These are phyloP conservation scores for Mesorhabditis spiculigera DNA, from an alignment of 2,888 invertebrate species.

Conservation along the genomic window DNA sequence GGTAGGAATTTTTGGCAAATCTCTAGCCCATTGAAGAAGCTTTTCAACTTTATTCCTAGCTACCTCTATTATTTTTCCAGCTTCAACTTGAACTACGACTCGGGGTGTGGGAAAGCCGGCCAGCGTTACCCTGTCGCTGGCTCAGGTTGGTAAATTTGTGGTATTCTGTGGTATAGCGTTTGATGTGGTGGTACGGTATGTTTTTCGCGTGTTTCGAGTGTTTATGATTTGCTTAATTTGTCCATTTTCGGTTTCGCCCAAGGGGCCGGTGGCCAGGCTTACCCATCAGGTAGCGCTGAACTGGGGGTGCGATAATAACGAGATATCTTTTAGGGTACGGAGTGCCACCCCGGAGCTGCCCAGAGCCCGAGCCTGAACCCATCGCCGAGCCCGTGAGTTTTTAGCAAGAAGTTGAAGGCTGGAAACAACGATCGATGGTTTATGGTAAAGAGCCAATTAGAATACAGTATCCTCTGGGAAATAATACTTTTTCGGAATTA, in stretches of 20 bases:
- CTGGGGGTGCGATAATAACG: background rate
- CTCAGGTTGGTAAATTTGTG: background rate
- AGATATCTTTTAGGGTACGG: background rate
- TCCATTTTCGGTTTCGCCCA: background rate
- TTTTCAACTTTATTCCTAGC: too few species aligned
- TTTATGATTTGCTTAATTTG: background rate
- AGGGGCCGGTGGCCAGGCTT: background rate
- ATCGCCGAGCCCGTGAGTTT: background rate
- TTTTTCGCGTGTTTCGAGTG: background rate
- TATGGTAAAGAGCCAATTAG: too few species aligned
- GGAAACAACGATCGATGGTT: too few species aligned
- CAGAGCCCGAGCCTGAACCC: slow-evolving; percentile 5
- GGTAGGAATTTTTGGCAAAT: too few species aligned
- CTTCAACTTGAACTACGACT: background rate
- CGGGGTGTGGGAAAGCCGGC: background rate
- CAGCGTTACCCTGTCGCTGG: background rate
- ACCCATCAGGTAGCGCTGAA: background rate
- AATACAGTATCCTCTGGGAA: too few species aligned
- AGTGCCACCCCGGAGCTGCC: background rate
- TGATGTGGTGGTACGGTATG: background rate
- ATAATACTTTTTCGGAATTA: too few species aligned
- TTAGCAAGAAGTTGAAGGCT: too few species aligned
- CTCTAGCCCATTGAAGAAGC: too few species aligned
- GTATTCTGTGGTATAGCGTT: too few species aligned
- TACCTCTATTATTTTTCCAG: background rate